phyloP scores from a whole-genome alignment of 2,888 invertebrate species.

The Tetragnatha montana region DNA sequence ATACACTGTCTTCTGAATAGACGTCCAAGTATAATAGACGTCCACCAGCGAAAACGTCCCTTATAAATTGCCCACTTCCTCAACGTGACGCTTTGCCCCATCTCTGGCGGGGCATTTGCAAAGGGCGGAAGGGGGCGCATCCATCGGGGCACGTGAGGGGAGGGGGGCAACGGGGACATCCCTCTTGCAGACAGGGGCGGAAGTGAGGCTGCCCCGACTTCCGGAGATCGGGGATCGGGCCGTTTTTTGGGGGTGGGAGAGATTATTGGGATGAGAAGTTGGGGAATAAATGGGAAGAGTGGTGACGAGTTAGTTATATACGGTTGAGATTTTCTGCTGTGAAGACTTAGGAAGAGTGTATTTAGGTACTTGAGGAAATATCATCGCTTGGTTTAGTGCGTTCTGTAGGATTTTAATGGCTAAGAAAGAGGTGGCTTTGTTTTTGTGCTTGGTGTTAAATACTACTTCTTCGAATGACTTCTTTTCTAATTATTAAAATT shows the following conservation, averaged over 20 bases:
- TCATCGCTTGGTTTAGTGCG: no score
- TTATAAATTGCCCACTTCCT: conserved; percentile 63
- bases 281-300: conserved; percentile 2
- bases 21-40: not conserved
- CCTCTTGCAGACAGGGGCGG: conserved; percentile 45
- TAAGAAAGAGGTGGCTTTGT: no score
- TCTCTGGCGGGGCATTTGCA: conserved; percentile 21
- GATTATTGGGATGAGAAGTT: conserved; percentile 19
- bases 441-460: no score
- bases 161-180: conserved; percentile 12
- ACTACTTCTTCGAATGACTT: no score
- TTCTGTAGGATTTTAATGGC: no score
- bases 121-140: conserved; percentile 25
- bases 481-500: no score
- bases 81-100: conserved; percentile 35
- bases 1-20: conserved; percentile 2
- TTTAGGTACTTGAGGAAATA: no score
- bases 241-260: conserved; percentile 21
- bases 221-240: conserved; percentile 49
- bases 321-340: no score
- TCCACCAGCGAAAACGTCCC: not conserved
- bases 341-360: no score
- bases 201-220: conserved; percentile 56
- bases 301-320: not conserved
- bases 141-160: conserved; percentile 34